Conservation (phyloP, 2,797 vertebrate species). For the Loris lydekkerianus region DNA sequence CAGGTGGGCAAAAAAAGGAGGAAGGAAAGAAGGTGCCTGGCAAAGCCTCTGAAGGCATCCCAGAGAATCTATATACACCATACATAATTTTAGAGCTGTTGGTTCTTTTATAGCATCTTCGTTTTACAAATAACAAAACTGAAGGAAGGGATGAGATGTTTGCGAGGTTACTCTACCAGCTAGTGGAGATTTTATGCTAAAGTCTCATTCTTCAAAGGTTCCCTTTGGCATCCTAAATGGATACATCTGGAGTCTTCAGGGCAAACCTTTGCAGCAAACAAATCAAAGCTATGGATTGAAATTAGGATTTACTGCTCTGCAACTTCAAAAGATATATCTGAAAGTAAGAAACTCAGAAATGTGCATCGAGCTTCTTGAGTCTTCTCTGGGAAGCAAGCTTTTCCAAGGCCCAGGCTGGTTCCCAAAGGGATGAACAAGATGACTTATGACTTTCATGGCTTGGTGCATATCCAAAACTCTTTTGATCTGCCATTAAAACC, state of each 20-base stretch:
- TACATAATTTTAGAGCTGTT: conserved; percentile 7
- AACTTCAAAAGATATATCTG: background rate
- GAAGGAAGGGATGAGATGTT: background rate
- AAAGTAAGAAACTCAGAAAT: background rate
- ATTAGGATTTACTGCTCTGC: background rate
- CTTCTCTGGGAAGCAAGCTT: background rate
- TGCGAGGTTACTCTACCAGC: background rate
- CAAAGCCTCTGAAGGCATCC: background rate
- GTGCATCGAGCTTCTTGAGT: background rate
- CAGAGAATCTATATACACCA: background rate
- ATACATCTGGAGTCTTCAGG: conserved; percentile 9
- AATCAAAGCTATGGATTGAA: conserved; percentile 9
- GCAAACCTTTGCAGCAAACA: conserved; percentile 30
- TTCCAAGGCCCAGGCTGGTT: background rate
- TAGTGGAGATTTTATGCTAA: background rate
- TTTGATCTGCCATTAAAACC: background rate
- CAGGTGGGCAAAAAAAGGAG: background rate
- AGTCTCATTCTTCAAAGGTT: background rate
- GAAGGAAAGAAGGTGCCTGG: background rate
- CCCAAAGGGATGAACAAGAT: background rate
- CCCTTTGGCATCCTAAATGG: background rate
- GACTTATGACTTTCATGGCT: background rate
- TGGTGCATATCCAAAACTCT: background rate
- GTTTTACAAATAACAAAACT: conserved; percentile 46
- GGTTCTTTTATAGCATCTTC: conserved; percentile 50